Percentiles rank a stretch among this genome's conserved stretches.
These are phyloP conservation scores for Tetramorium simillimum DNA, from an alignment of 1,140 invertebrate genomes.

Conservation along the genomic window DNA sequence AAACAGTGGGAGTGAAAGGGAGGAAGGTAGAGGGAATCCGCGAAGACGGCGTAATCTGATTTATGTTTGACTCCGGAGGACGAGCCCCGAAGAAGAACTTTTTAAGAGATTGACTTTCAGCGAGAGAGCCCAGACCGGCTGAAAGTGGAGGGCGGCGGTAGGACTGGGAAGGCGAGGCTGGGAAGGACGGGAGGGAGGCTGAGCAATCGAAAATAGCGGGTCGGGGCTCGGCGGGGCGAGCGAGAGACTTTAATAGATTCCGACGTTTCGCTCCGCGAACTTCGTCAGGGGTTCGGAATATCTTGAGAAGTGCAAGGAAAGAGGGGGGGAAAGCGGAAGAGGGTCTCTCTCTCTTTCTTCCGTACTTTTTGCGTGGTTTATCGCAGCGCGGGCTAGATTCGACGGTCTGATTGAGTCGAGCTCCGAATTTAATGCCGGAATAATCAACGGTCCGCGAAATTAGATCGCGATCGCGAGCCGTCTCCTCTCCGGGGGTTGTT, in stretches of 20 bases:
- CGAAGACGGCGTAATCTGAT: constrained; percentile 78
- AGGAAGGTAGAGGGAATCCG: background rate
- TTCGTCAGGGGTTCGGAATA: constrained; percentile 62
- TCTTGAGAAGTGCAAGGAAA: constrained; percentile 5
- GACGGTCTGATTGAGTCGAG: constrained; percentile 36
- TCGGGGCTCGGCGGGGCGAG: constrained; percentile 45
- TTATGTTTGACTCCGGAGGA: constrained; percentile 79
- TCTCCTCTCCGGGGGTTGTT: constrained; percentile 4
- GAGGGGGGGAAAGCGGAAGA: background rate
- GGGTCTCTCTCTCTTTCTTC: background rate
- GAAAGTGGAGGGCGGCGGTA: constrained; percentile 1
- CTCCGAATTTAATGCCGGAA: constrained; percentile 27
- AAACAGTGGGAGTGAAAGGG: background rate
- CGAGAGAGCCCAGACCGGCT: constrained; percentile 45
- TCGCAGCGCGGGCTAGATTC: constrained; percentile 24
- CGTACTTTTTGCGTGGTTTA: constrained; percentile 45
- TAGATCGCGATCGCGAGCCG: constrained; percentile 41
- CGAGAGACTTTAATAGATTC: constrained; percentile 79
- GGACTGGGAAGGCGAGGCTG: background rate
- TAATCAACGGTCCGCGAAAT: constrained; percentile 56
- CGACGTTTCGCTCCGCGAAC: constrained; percentile 68
- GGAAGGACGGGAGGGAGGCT: background rate
- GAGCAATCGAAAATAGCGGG: constrained; percentile 75
- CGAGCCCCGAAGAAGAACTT: constrained; percentile 75
- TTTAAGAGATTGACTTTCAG: constrained; percentile 82